Base-by-base conservation (phyloP, 2,888 invertebrate genomes). In the Mythimna albipuncta region DNA sequence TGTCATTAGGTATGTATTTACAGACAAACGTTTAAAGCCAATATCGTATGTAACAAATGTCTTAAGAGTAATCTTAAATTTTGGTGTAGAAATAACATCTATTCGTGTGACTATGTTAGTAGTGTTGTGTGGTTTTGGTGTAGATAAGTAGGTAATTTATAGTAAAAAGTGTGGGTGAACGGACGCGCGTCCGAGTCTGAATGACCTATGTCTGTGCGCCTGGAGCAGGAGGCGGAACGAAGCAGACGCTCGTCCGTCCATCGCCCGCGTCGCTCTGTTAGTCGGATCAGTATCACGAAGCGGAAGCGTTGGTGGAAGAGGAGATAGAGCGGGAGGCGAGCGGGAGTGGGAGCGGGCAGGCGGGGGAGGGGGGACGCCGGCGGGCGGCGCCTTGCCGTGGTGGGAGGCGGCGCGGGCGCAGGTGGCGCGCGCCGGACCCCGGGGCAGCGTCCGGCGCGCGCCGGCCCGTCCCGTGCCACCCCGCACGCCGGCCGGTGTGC, bases 71-170 rank as follows among this genome's bases (percentile, higher is more conserved):
- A 84, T 83, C 73, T 87, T 85, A 84, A 95, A 94, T 94, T 95
- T 95, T 93, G 96, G 96, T 96, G 96, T 95, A 95, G 92, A 96
- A 96, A 96, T 96, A 96, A 96, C 96, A 96, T 96, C 96, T 96
- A 95, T 95, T 91, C 85, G 94, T 95, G 95, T 95, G 86, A 91
- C 90, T 90, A 93, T 95, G 95, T 95, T 91, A 95, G 94, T 94
- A 95, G 95, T 95, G 95, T 95, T 95, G 95, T 96, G 96, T 96
- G 91, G 89, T 93, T 89, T 91, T 89, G 90, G 94, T 95, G 94
- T 94, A 89, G 87, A 84, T 89, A 90, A 91, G 91, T 90, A 86
- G 85, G 83, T 87, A 87, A 86, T 90, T 87, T 85, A 87, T 89
- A 90, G 90, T 84, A 91, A 89, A 90, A 88, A 87, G 90, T 87